phyloP scores from a whole-genome alignment of 2,888 invertebrate species.

The Sarcophaga caerulescens region DNA sequence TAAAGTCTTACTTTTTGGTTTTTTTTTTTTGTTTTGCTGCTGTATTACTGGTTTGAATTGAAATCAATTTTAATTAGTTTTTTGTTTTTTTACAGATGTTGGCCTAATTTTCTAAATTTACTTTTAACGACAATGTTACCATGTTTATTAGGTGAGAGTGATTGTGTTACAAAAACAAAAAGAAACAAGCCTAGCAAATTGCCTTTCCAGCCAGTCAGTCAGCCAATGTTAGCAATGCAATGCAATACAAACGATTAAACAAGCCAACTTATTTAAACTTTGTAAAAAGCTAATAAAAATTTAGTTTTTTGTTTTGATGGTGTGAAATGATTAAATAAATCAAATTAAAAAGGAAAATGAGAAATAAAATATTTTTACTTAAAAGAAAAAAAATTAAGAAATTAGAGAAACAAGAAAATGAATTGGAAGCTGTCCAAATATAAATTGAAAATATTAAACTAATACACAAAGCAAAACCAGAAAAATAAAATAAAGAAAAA shows the following conservation, averaged over 20 bases:
- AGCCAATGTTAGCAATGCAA: slow-evolving; percentile 32
- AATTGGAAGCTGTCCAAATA: not conserved
- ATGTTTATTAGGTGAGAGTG: not conserved
- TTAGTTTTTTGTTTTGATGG: slow-evolving; percentile 19
- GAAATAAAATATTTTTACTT: not conserved
- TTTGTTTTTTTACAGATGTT: slow-evolving; percentile 42
- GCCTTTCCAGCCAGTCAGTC: slow-evolving; percentile 6
- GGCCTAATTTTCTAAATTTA: slow-evolving; percentile 46
- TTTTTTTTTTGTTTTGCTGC: not conserved
- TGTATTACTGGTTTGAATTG: not conserved
- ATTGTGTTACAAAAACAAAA: not conserved
- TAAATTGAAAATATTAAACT: not conserved
- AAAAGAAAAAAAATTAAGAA: not conserved
- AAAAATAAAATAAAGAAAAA: not conserved
- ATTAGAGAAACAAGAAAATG: not conserved
- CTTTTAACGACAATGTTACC: not conserved
- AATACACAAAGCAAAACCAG: not conserved
- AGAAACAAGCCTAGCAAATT: not conserved
- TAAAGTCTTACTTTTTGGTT: not conserved
- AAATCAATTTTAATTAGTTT: slow-evolving; percentile 48
- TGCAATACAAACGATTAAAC: not conserved
- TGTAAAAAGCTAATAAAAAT: no score
- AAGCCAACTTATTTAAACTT: not conserved
- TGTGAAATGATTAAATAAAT: slow-evolving; percentile 40
- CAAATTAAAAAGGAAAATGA: not conserved